Conservation (phyloP, 2,888 invertebrate species). For the Cephalotes varians region DNA sequence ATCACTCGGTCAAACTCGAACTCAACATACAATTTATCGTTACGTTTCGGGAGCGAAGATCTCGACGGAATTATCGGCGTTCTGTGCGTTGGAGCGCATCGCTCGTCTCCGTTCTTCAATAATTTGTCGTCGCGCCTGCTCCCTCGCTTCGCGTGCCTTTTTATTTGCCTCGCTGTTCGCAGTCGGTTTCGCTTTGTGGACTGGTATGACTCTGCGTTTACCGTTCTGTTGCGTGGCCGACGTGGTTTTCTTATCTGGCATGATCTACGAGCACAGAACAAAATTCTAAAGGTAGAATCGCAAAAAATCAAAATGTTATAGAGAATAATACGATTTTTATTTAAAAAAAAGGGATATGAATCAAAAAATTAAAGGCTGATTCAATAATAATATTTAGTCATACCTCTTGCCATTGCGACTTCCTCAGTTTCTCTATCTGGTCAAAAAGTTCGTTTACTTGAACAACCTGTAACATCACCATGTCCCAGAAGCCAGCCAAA, state of each 20-base stretch:
- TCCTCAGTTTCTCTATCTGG: slow-evolving; percentile 89
- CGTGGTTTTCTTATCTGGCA: slow-evolving; percentile 75
- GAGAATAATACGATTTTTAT: slow-evolving; percentile 22
- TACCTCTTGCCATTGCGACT: slow-evolving; percentile 90
- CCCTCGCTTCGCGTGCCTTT: slow-evolving; percentile 88
- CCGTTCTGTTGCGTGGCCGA: slow-evolving; percentile 77
- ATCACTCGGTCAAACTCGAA: slow-evolving; percentile 3
- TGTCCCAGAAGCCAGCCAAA: slow-evolving; percentile 98
- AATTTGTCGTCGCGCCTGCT: slow-evolving; percentile 92
- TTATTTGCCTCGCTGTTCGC: slow-evolving; percentile 85
- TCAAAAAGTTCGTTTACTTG: slow-evolving; percentile 93
- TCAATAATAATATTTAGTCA: slow-evolving; percentile 63
- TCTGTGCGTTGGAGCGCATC: slow-evolving; percentile 84
- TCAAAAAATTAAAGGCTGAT: background rate
- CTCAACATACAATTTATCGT: slow-evolving; percentile 69
- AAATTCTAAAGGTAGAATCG: background rate
- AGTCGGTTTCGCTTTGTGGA: slow-evolving; percentile 80
- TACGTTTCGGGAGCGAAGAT: slow-evolving; percentile 85
- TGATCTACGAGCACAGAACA: slow-evolving; percentile 69
- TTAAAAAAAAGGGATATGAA: background rate
- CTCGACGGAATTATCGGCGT: slow-evolving; percentile 79
- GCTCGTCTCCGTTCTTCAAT: slow-evolving; percentile 91
- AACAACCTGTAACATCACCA: slow-evolving; percentile 96
- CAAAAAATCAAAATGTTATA: background rate
- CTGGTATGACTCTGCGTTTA: slow-evolving; percentile 78